Conservation (phyloP, 2,797 vertebrate genomes). For the Remorina albescens region DNA sequence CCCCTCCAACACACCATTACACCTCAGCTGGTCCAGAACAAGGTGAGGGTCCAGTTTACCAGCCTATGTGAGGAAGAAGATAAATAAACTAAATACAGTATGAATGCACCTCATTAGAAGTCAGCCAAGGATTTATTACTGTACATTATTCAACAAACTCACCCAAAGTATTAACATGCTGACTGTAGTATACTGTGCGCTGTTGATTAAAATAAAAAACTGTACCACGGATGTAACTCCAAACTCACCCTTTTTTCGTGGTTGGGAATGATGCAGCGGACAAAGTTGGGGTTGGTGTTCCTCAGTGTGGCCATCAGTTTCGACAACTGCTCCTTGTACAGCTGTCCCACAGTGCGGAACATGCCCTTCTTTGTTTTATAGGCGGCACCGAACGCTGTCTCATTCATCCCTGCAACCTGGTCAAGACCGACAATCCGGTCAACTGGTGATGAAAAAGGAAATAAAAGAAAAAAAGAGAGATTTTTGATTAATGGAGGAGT, state of each 20-base stretch:
- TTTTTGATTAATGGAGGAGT: not conserved
- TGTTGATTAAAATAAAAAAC: not conserved
- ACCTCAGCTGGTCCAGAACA: constrained; percentile 96
- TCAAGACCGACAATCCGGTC: constrained; percentile 98
- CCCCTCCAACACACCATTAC: constrained; percentile 95
- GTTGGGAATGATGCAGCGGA: constrained; percentile 99
- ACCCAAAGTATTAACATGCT: not conserved
- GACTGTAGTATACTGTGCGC: not conserved
- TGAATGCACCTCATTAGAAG: not conserved
- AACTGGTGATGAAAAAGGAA: constrained; percentile 80
- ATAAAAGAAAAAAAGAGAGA: not conserved
- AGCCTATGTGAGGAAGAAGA: constrained; percentile 81
- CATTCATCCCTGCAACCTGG: constrained; percentile 96
- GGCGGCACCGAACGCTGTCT: constrained; percentile 94
- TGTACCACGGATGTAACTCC: too few species aligned
- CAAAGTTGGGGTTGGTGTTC: constrained; percentile 99
- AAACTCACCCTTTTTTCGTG: constrained; percentile 93
- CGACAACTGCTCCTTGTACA: constrained; percentile 97
- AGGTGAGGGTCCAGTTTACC: constrained; percentile 96
- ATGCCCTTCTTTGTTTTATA: constrained; percentile 99
- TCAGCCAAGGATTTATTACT: not conserved
- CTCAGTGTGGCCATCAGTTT: constrained; percentile 98
- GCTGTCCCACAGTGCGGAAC: constrained; percentile 96
- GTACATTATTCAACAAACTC: not conserved
- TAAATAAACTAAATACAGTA: not conserved